phyloP scores from a whole-genome alignment of 2,888 invertebrate genomes.

The Plusia festucae region DNA sequence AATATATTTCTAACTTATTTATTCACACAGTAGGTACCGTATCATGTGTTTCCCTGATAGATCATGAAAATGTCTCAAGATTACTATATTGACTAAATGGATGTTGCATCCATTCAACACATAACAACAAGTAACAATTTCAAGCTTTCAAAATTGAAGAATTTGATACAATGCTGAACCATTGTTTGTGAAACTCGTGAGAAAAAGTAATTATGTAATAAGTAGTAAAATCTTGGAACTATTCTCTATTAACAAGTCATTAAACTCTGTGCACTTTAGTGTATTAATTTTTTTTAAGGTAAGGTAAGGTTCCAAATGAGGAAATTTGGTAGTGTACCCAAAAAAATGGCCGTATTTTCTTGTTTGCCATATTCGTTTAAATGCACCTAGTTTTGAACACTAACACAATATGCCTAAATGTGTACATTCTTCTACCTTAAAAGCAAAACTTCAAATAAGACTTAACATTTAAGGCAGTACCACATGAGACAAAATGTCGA shows the following conservation, averaged over 20 bases:
- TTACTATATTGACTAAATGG: too few relatives aligned
- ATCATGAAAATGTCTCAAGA: too few relatives aligned
- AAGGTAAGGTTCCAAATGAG: not conserved
- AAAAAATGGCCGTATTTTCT: not conserved
- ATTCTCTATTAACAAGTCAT: not conserved
- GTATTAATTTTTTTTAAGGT: not conserved
- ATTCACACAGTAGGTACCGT: too few relatives aligned
- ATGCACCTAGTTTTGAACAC: not conserved
- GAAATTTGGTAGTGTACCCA: not conserved
- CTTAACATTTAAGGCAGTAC: constrained; percentile 5
- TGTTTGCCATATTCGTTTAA: not conserved
- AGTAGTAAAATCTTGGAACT: not conserved
- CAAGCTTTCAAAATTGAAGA: not conserved
- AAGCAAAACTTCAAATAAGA: constrained; percentile 3
- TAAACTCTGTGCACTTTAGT: not conserved
- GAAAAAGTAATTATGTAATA: not conserved
- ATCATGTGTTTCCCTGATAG: too few relatives aligned
- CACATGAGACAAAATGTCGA: constrained; percentile 46
- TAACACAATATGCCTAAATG: constrained; percentile 10
- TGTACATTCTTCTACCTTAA: not conserved
- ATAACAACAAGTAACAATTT: not conserved
- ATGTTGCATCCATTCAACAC: too few relatives aligned
- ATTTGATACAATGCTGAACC: not conserved
- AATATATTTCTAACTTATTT: too few relatives aligned
- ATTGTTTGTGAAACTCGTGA: constrained; percentile 1